phyloP scores from a whole-genome alignment of 1,140 invertebrate genomes.

The Bombyx mandarina region DNA sequence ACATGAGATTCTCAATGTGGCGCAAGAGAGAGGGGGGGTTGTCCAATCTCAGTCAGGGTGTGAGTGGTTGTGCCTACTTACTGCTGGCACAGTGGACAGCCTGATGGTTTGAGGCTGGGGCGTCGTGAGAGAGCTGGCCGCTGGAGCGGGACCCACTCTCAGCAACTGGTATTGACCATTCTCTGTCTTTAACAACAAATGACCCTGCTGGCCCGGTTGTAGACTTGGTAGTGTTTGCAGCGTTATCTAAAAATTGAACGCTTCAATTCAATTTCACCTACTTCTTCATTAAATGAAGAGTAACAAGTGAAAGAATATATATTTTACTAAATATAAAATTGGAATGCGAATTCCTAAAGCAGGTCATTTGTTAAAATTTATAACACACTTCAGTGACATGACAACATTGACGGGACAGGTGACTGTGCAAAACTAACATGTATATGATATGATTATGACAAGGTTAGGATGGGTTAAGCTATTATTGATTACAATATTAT shows the following conservation, averaged over 20 bases:
- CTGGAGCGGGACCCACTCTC: conserved; percentile 84
- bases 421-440: background rate
- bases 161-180: conserved; percentile 94
- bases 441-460: background rate
- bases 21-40: background rate
- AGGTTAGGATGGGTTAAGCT: conserved; percentile 3
- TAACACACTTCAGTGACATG: conserved; percentile 9
- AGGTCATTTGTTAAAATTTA: conserved; percentile 48
- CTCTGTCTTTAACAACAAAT: conserved; percentile 93
- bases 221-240: conserved; percentile 87
- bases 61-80: conserved; percentile 53
- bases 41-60: conserved; percentile 12
- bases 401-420: too few species aligned
- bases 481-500: conserved; percentile 2
- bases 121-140: conserved; percentile 73
- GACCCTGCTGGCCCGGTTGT: conserved; percentile 86
- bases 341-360: conserved; percentile 35
- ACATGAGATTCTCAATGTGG: conserved; percentile 7
- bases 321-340: conserved; percentile 9
- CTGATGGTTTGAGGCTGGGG: conserved; percentile 70
- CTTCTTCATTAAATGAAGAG: conserved; percentile 11
- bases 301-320: conserved; percentile 7
- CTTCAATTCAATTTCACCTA: conserved; percentile 42
- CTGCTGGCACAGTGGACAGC: conserved; percentile 70
- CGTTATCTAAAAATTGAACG: conserved; percentile 79